Percentiles rank a stretch among this genome's conserved stretches.
phyloP scores from a whole-genome alignment of 1,140 invertebrate species.

The Parapsyche elsis region DNA sequence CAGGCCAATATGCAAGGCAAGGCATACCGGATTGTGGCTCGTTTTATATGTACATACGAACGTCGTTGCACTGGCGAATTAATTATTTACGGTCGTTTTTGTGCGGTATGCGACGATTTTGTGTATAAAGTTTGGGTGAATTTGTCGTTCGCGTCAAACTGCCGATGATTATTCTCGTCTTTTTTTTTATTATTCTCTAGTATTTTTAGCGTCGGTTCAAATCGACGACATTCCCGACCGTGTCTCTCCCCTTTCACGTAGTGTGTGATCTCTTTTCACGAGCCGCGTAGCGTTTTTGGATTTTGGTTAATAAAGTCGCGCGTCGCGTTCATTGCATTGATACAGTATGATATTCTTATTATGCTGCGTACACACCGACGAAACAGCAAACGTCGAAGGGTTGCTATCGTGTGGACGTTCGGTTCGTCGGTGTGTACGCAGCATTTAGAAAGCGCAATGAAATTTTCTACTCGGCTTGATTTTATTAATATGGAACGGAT shows the following conservation, averaged over 20 bases:
- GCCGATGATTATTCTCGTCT: neutral
- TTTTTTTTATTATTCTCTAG: neutral
- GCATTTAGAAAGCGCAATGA: too few species aligned
- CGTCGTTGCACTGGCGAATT: neutral
- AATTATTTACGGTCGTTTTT: neutral
- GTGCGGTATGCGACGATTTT: neutral
- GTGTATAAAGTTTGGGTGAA: neutral
- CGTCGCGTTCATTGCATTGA: too few species aligned
- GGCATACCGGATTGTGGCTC: neutral
- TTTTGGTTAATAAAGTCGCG: too few species aligned
- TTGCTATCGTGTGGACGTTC: too few species aligned
- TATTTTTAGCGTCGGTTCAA: conserved; percentile 9
- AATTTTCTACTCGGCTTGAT: too few species aligned
- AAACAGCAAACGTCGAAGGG: too few species aligned
- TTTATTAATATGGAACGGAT: too few species aligned
- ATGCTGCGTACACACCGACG: too few species aligned
- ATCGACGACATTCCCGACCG: neutral
- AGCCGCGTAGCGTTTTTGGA: too few species aligned
- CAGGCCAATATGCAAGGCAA: neutral
- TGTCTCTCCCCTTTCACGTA: neutral
- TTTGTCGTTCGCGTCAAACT: neutral
- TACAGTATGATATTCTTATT: too few species aligned
- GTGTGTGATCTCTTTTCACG: neutral
- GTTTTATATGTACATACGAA: neutral
- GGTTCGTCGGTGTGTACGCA: too few species aligned